Conservation (phyloP, 2,888 invertebrate species). For the Magallana nippona region DNA sequence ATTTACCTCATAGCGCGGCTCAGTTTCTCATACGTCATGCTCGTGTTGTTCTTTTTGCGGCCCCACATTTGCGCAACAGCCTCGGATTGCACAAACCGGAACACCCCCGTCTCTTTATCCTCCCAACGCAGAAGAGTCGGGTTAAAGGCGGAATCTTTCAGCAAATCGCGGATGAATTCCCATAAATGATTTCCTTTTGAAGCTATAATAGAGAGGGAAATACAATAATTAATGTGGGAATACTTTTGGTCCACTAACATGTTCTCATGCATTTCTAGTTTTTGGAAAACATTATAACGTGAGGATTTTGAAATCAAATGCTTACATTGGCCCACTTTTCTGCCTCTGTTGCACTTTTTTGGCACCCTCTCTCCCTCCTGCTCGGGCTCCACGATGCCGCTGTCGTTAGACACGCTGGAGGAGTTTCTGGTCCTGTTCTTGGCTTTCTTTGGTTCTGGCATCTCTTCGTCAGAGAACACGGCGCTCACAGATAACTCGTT, state of each 20-base stretch:
- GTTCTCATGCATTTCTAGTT: not conserved
- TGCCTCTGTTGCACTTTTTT: slow-evolving; percentile 59
- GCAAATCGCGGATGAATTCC: slow-evolving; percentile 91
- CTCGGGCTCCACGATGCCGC: slow-evolving; percentile 43
- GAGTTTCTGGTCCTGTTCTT: slow-evolving; percentile 33
- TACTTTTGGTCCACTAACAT: too few relatives aligned
- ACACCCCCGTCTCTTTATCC: slow-evolving; percentile 90
- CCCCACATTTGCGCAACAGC: slow-evolving; percentile 94
- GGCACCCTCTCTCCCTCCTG: slow-evolving; percentile 50
- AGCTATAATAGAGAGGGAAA: slow-evolving; percentile 14
- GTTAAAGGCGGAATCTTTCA: slow-evolving; percentile 88
- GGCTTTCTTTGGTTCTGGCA: slow-evolving; percentile 32
- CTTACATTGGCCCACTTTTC: slow-evolving; percentile 62
- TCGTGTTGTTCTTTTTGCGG: slow-evolving; percentile 89
- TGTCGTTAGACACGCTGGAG: slow-evolving; percentile 40
- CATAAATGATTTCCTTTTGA: slow-evolving; percentile 82
- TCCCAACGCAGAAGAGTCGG: slow-evolving; percentile 94
- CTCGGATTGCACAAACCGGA: slow-evolving; percentile 94
- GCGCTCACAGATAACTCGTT: slow-evolving; percentile 25
- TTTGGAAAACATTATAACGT: not conserved
- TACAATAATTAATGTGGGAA: not conserved
- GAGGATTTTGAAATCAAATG: not conserved
- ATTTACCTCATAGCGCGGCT: slow-evolving; percentile 91
- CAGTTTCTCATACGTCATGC: slow-evolving; percentile 96
- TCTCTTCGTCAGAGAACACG: slow-evolving; percentile 45